These are phyloP conservation scores for Centropyge bicolor DNA, from an alignment of 2,797 vertebrate genomes.

Conservation along the genomic window DNA sequence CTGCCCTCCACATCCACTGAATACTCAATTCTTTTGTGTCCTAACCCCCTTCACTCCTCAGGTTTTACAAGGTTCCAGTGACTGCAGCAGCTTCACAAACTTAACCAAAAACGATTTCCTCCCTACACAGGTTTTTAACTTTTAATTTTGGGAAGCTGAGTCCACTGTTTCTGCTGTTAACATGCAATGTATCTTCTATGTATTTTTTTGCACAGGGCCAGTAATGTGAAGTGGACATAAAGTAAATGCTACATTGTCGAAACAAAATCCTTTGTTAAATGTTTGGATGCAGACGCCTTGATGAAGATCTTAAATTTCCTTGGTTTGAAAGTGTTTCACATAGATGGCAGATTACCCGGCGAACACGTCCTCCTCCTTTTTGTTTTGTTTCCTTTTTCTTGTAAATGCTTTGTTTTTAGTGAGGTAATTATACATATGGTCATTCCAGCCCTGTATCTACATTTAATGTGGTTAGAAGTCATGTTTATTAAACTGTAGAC, in stretches of 20 bases:
- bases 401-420: conserved; percentile 99
- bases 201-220: conserved; percentile 99
- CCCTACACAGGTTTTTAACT: conserved; percentile 86
- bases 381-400: conserved; percentile 87
- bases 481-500: conserved; percentile 98
- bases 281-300: conserved; percentile 99
- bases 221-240: conserved; percentile 99
- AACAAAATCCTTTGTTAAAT: conserved; percentile 99
- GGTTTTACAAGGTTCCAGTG: conserved; percentile 88
- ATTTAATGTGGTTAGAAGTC: conserved; percentile 97
- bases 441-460: conserved; percentile 96
- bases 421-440: conserved; percentile 97
- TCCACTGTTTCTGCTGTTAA: conserved; percentile 96
- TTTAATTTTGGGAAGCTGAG: conserved; percentile 88
- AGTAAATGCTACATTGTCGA: conserved; percentile 99
- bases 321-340: conserved; percentile 97
- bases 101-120: conserved; percentile 76
- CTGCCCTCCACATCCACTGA: conserved; percentile 79
- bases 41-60: conserved; percentile 69
- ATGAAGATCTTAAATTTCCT: conserved; percentile 99
- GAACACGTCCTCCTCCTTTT: conserved; percentile 78
- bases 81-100: conserved; percentile 80
- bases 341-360: conserved; percentile 91
- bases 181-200: conserved; percentile 99
- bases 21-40: conserved; percentile 39